phyloP scores from a whole-genome alignment of 2,888 invertebrate species.

The Miltochrista miniata region DNA sequence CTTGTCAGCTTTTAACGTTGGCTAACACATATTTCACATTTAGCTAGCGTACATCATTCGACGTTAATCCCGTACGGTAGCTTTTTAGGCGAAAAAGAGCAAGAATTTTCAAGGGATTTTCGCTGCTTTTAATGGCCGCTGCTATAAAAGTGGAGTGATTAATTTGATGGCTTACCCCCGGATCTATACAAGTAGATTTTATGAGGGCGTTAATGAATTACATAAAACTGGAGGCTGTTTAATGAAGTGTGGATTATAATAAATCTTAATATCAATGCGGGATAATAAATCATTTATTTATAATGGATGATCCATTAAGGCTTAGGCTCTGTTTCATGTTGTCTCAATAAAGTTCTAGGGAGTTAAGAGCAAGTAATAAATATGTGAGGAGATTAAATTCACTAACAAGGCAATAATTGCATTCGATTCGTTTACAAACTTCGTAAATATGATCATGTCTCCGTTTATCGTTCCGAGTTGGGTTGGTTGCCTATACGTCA shows the following conservation, averaged over 20 bases:
- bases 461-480: no score
- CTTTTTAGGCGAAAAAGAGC: constrained; percentile 26
- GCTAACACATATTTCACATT: constrained; percentile 37
- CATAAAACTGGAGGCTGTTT: not conserved
- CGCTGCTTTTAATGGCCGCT: constrained; percentile 18
- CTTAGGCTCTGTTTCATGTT: not conserved
- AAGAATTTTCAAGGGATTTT: constrained; percentile 21
- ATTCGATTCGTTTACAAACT: no score
- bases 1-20: constrained; percentile 10
- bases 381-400: no score
- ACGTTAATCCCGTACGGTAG: constrained; percentile 26
- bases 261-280: not conserved
- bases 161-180: constrained; percentile 18
- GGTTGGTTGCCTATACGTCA: no score
- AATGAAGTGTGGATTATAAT: not conserved
- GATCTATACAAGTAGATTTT: constrained; percentile 16
- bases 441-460: no score
- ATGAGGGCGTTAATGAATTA: constrained; percentile 14
- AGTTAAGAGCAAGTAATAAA: no score
- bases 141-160: constrained; percentile 24
- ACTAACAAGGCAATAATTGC: no score
- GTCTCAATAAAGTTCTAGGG: no score
- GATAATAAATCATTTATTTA: not conserved
- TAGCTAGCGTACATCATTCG: constrained; percentile 18
- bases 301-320: not conserved